Base-by-base conservation (phyloP, 2,888 invertebrate genomes). In the Epirrita christyi region DNA sequence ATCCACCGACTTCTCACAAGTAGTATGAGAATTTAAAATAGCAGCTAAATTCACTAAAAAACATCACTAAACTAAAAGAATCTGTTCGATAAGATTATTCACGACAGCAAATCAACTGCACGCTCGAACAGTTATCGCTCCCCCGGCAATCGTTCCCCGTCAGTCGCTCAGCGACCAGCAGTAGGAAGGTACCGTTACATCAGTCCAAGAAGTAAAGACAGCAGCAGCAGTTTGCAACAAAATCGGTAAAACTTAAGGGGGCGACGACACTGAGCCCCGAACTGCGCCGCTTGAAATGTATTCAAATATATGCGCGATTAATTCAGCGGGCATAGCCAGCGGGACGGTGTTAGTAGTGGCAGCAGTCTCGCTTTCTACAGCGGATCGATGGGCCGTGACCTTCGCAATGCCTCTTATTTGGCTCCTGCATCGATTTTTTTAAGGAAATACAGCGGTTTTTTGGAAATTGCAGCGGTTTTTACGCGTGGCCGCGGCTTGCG, bases 221-320 rank as follows among this genome's bases (percentile, higher is more conserved):
- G 11, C 9, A 13, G 48, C 27, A 40, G 11, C 27, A 27, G 14
- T 9, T n/a, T 15, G 28, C 52, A 53, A 87, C 88, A 87, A 88
- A 88, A 88, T 86, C 80, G 86, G 80, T 88, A 87, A 89, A 91
- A 88, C 85, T 91, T 85, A 86, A 88, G 88, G 82, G 86, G 88
- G 86, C 90, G 87, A 87, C 89, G 88, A 89, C 88, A 86, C 86
- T 78, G 81, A 76, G 73, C 76, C 59, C 80, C 86, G 83, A 85
- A 86, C 85, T 80, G 83, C 85, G 86, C 81, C 84, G 84, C 82
- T 80, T 73, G 66, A 81, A 83, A 83, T 83, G 81, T 83, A 92
- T 92, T 92, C 92, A 92, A 92, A 92, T 92, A 86, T 92, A 92
- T 92, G 92, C 92, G 91, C 91, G 92, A 92, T 92, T 92, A 92